Percentiles rank a stretch among this genome's conserved stretches.
Conservation (phyloP, 2,113 vertebrate genomes). For the Apus apus region DNA sequence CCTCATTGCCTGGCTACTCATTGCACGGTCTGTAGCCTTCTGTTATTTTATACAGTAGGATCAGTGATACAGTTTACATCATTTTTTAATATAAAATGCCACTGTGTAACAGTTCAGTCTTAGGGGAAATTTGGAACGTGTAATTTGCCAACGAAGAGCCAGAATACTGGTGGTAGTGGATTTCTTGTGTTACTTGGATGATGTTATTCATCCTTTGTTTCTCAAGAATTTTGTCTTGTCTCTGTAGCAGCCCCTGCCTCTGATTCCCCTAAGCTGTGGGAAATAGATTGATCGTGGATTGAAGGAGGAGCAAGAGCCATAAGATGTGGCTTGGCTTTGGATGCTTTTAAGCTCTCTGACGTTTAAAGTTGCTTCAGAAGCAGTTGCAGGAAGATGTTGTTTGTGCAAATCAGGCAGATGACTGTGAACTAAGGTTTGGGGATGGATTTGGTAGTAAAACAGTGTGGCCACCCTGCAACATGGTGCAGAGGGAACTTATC, state of each 20-base stretch:
- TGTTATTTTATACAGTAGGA: neutral
- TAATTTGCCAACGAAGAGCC: neutral
- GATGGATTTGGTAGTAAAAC: neutral
- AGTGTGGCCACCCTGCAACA: rapidly evolving
- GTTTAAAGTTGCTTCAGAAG: neutral
- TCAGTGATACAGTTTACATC: neutral
- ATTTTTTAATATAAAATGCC: neutral
- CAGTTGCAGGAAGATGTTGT: neutral
- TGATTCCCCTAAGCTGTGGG: neutral
- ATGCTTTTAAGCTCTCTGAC: neutral
- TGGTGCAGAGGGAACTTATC: rapidly evolving
- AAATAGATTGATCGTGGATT: neutral
- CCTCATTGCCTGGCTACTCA: neutral
- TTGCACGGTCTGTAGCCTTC: neutral
- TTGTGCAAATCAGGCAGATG: neutral
- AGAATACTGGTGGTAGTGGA: neutral
- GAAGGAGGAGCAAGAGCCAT: neutral
- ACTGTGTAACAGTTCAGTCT: neutral
- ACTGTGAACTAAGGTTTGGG: neutral
- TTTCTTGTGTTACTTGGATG: neutral
- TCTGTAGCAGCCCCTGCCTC: neutral
- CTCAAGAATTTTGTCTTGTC: neutral
- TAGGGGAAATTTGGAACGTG: neutral
- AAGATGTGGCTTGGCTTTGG: neutral
- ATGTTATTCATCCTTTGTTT: neutral